Percentiles rank a stretch among this genome's conserved stretches.
These are phyloP conservation scores for Etheostoma nigrum DNA, from an alignment of 2,797 vertebrate genomes.

Conservation along the genomic window DNA sequence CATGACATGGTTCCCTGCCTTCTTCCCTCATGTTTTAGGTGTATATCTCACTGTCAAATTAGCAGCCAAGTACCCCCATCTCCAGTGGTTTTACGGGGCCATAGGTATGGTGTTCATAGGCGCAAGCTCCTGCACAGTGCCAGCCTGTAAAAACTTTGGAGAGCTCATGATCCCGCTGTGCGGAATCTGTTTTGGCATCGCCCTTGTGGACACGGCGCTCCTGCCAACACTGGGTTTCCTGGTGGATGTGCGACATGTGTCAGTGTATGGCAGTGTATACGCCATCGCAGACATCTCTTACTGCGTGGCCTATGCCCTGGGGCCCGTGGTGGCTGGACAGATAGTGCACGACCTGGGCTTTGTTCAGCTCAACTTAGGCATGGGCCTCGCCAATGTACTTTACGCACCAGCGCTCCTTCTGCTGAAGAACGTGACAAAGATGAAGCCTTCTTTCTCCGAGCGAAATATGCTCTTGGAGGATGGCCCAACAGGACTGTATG, in stretches of 20 bases:
- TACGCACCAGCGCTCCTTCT: conserved; percentile 94
- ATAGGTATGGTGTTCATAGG: conserved; percentile 96
- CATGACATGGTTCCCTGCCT: conserved; percentile 96
- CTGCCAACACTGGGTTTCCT: conserved; percentile 96
- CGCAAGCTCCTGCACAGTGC: conserved; percentile 94
- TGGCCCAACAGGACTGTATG: conserved; percentile 93
- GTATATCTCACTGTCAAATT: conserved; percentile 94
- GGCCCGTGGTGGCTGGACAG: conserved; percentile 94
- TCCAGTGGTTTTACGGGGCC: conserved; percentile 98
- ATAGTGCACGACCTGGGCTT: conserved; percentile 97
- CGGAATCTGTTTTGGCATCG: conserved; percentile 98
- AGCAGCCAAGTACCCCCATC: conserved; percentile 92
- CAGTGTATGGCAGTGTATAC: conserved; percentile 97
- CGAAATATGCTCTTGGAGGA: conserved; percentile 95
- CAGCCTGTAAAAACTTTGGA: conserved; percentile 93
- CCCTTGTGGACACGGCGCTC: conserved; percentile 96
- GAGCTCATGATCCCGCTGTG: conserved; percentile 95
- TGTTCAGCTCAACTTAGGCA: conserved; percentile 94
- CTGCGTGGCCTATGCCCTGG: conserved; percentile 94
- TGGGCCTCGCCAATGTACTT: conserved; percentile 96
- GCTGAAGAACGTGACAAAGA: conserved; percentile 91
- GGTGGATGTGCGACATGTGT: conserved; percentile 95
- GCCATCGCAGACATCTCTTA: conserved; percentile 99
- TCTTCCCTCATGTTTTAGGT: conserved; percentile 95
- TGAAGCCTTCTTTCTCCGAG: conserved; percentile 95